Conservation (phyloP, 2,113 vertebrate genomes). For the Sciurus niger region DNA sequence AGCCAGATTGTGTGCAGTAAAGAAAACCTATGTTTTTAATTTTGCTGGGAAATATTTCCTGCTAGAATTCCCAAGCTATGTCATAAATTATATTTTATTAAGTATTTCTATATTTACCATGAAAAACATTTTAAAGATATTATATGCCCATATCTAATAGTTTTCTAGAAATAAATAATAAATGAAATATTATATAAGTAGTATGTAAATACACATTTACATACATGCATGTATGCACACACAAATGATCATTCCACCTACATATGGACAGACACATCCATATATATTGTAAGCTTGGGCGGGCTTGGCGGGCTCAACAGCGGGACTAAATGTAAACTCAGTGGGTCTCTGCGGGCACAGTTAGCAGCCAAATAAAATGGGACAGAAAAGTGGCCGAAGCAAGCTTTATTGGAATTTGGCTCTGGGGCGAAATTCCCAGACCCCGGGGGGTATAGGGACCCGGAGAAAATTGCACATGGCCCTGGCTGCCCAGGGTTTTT, state of each 20-base stretch:
- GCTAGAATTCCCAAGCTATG: background rate
- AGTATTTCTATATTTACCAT: background rate
- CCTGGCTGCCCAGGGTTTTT: no score
- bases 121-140: background rate
- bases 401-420: no score
- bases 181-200: background rate
- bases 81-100: slow-evolving; percentile 17
- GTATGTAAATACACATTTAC: background rate
- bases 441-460: no score
- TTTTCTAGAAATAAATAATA: background rate
- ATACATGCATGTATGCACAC: background rate
- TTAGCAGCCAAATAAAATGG: no score
- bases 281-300: no score
- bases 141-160: background rate
- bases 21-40: slow-evolving; percentile 32
- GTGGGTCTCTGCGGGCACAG: no score
- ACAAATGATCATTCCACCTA: background rate
- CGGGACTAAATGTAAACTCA: no score
- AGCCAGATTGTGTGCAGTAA: slow-evolving; percentile 24
- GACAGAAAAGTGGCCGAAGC: no score
- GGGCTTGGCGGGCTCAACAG: no score
- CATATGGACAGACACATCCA: background rate
- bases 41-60: slow-evolving; percentile 57
- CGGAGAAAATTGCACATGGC: no score
- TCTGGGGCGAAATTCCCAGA: no score